Percentiles rank a stretch among this genome's conserved stretches.
Conservation (phyloP, 2,888 invertebrate species). For the Philopedon plagiatum region DNA sequence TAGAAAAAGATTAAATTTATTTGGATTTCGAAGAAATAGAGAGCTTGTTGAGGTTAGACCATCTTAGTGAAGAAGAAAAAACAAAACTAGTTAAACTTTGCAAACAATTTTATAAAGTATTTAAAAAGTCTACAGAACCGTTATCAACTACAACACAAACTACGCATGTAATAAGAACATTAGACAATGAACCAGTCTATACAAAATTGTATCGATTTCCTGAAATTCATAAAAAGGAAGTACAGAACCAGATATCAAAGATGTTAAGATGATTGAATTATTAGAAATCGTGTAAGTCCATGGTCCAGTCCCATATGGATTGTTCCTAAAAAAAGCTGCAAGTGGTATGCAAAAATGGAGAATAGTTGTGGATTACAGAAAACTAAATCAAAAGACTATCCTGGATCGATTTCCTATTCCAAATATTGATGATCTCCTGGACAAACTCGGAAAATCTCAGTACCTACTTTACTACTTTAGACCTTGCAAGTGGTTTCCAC, state of each 20-base stretch:
- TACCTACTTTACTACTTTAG: slow-evolving; percentile 60
- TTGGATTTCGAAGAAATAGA: too few relatives aligned
- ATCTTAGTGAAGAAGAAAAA: slow-evolving; percentile 49
- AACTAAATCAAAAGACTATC: slow-evolving; percentile 15
- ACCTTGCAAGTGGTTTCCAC: slow-evolving; percentile 60
- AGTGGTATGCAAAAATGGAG: background rate
- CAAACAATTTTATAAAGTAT: slow-evolving; percentile 35
- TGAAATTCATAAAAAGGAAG: slow-evolving; percentile 12
- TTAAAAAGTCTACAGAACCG: slow-evolving; percentile 22
- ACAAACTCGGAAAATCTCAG: slow-evolving; percentile 27
- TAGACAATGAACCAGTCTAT: background rate
- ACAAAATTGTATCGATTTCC: background rate
- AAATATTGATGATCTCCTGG: background rate
- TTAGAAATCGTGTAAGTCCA: too few relatives aligned
- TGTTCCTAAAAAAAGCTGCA: slow-evolving; percentile 8
- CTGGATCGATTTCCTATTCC: slow-evolving; percentile 9
- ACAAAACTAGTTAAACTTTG: slow-evolving; percentile 34
- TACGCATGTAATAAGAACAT: background rate
- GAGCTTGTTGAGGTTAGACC: too few relatives aligned
- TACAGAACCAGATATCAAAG: slow-evolving; percentile 10
- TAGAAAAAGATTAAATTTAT: too few relatives aligned
- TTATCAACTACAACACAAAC: background rate
- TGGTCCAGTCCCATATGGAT: slow-evolving; percentile 24
- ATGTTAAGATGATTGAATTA: slow-evolving; percentile 15
- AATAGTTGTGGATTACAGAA: slow-evolving; percentile 8